Percentiles rank a stretch among this genome's conserved stretches.
These are phyloP conservation scores for Gadopsis bispinosus DNA, from an alignment of 2,797 vertebrate genomes.

Conservation along the genomic window DNA sequence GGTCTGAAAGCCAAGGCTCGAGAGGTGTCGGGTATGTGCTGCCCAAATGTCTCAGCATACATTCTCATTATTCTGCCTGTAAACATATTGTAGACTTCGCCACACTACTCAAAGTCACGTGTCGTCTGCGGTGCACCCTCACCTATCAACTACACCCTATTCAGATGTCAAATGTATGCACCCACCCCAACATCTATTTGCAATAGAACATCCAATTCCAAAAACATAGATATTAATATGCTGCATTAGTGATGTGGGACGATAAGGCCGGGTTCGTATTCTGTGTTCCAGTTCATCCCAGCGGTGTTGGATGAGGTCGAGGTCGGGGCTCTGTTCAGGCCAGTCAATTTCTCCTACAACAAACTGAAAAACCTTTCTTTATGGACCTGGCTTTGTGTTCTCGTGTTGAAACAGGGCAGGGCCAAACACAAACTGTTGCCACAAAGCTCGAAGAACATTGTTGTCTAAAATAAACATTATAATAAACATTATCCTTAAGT, in stretches of 20 bases:
- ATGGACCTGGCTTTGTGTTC: too few species aligned
- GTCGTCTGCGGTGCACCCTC: background rate
- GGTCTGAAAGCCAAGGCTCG: constrained; percentile 85
- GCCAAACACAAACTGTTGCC: background rate
- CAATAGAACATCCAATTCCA: background rate
- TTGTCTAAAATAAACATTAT: too few species aligned
- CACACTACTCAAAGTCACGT: background rate
- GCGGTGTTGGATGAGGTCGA: background rate
- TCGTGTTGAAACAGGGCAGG: background rate
- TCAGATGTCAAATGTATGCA: background rate
- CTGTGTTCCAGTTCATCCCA: background rate
- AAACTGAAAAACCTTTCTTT: too few species aligned
- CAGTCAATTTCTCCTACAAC: too few species aligned
- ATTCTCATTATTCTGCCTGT: background rate
- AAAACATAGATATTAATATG: background rate
- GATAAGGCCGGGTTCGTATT: background rate
- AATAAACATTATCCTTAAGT: background rate
- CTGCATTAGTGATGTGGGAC: background rate
- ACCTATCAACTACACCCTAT: constrained; percentile 6
- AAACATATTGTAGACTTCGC: background rate
- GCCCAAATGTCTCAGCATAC: background rate
- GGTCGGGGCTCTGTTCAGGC: too few species aligned
- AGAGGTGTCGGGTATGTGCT: constrained; percentile 84
- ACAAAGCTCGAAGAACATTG: too few species aligned
- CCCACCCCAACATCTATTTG: background rate